Percentiles rank a stretch among this genome's conserved stretches.
These are phyloP conservation scores for Tetragnatha versicolor DNA, from an alignment of 1,140 invertebrate genomes.

Conservation along the genomic window DNA sequence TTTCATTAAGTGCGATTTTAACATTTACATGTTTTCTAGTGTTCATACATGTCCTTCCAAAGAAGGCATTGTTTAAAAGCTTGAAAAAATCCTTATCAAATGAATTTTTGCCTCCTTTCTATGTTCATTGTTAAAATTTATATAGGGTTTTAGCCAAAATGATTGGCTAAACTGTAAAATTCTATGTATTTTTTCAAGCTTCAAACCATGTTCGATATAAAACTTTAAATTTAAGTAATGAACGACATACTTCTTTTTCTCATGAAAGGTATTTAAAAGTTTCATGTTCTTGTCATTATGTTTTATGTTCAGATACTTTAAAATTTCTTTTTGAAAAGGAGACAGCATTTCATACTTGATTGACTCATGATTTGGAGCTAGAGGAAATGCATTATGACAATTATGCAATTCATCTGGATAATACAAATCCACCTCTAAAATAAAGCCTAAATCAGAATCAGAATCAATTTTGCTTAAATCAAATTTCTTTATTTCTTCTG, in stretches of 20 bases:
- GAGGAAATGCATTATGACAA: background rate
- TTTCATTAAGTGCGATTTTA: background rate
- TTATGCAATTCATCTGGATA: background rate
- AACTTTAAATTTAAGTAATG: slow-evolving; percentile 22
- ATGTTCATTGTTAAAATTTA: slow-evolving; percentile 46
- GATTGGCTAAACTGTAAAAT: slow-evolving; percentile 22
- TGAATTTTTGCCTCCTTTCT: slow-evolving; percentile 62
- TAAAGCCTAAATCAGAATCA: slow-evolving; percentile 16
- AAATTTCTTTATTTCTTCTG: background rate
- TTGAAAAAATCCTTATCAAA: slow-evolving; percentile 67
- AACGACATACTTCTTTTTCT: background rate
- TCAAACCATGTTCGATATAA: background rate
- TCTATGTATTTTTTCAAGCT: slow-evolving; percentile 21
- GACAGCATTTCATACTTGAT: slow-evolving; percentile 4
- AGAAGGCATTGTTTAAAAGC: slow-evolving; percentile 64
- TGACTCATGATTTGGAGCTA: slow-evolving; percentile 1
- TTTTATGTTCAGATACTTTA: background rate
- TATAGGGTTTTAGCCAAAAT: slow-evolving; percentile 27
- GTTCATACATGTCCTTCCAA: slow-evolving; percentile 67
- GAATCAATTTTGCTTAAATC: background rate
- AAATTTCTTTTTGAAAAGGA: slow-evolving; percentile 2
- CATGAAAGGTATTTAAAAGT: slow-evolving; percentile 10
- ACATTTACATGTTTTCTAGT: background rate
- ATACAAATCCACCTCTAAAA: background rate
- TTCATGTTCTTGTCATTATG: slow-evolving; percentile 4